phyloP scores from a whole-genome alignment of 2,113 vertebrate genomes.

The Polypterus senegalus region DNA sequence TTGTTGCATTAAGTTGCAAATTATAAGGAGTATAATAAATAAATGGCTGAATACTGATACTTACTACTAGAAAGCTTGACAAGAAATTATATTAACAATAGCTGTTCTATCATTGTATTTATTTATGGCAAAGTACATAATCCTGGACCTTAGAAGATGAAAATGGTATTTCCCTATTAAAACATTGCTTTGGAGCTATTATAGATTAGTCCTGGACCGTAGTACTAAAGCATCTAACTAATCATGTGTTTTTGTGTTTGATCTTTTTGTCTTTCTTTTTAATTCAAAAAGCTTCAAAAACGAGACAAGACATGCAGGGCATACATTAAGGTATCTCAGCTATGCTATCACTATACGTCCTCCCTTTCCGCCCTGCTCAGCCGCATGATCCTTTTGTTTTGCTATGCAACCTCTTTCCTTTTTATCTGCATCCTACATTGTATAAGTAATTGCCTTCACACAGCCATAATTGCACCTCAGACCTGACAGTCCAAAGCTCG shows the following conservation, averaged over 20 bases:
- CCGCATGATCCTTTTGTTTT: constrained; percentile 44
- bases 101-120: no score
- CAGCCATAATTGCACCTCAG: constrained; percentile 33
- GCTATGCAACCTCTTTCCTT: constrained; percentile 26
- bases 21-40: no score
- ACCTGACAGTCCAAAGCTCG: constrained; percentile 36
- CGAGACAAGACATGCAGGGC: constrained; percentile 98
- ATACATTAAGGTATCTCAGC: constrained; percentile 95
- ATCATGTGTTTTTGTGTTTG: constrained; percentile 40
- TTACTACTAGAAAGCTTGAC: no score
- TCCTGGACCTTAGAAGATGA: no score
- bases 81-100: no score
- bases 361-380: constrained; percentile 53
- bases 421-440: constrained; percentile 31
- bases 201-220: constrained; percentile 12
- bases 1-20: no score
- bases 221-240: constrained; percentile 25
- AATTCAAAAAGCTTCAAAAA: constrained; percentile 93
- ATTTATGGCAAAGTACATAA: no score
- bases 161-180: no score
- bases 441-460: constrained; percentile 34
- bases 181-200: no score
- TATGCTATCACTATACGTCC: constrained; percentile 62
- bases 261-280: constrained; percentile 51
- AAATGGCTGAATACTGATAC: no score